phyloP scores from a whole-genome alignment of 2,888 invertebrate species.

The Podabrus alpinus region DNA sequence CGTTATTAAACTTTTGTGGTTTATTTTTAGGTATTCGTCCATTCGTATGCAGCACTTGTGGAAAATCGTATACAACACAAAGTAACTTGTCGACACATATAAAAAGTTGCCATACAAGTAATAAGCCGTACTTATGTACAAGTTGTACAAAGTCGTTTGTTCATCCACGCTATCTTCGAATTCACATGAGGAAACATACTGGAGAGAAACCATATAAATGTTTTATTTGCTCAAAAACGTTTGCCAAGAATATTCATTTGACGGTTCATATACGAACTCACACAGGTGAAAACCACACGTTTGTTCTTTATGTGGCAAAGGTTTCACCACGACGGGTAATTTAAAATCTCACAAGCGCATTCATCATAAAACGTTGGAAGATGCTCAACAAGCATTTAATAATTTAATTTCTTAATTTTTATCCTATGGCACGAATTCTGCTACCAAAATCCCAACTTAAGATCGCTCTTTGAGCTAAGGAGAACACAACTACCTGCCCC shows the following conservation, averaged over 20 bases:
- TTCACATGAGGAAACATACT: slow-evolving; percentile 44
- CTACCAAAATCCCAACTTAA: not conserved
- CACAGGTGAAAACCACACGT: slow-evolving; percentile 42
- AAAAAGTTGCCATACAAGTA: slow-evolving; percentile 37
- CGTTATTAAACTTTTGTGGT: not conserved
- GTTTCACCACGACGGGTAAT: slow-evolving; percentile 44
- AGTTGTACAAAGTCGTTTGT: slow-evolving; percentile 42
- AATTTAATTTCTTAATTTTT: not conserved
- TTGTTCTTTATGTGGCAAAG: slow-evolving; percentile 40
- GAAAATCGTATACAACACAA: slow-evolving; percentile 43
- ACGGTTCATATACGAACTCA: slow-evolving; percentile 42
- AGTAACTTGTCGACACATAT: slow-evolving; percentile 43
- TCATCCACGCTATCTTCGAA: slow-evolving; percentile 40
- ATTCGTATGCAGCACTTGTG: slow-evolving; percentile 41
- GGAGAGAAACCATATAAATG: slow-evolving; percentile 44
- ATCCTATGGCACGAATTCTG: not conserved
- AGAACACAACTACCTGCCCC: not conserved
- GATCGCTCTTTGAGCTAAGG: not conserved
- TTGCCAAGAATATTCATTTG: slow-evolving; percentile 43
- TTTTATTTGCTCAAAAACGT: slow-evolving; percentile 38
- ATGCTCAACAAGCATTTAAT: not conserved
- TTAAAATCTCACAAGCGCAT: slow-evolving; percentile 40
- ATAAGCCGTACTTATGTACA: slow-evolving; percentile 42
- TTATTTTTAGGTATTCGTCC: slow-evolving; percentile 35
- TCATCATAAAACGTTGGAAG: slow-evolving; percentile 32